Evolutionary conservation across 2,113 vertebrate species (phyloP).

Genomic region (Perccottus glenii): DNA sequence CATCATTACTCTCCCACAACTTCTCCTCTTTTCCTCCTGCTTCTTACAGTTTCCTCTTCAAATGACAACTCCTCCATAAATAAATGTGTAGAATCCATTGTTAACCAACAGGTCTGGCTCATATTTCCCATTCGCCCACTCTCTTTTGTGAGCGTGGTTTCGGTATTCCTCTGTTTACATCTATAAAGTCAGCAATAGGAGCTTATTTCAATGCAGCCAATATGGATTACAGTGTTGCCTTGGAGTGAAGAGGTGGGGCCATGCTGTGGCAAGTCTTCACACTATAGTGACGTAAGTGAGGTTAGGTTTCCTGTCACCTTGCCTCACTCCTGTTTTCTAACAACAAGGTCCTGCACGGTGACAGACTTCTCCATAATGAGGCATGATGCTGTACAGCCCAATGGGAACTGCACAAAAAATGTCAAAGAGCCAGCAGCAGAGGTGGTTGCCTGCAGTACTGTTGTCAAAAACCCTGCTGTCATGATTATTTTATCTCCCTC

Average conservation of each 20-base stretch:
- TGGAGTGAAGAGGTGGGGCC: slow-evolving; percentile 15
- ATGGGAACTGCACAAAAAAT: slow-evolving; percentile 32
- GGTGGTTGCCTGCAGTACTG: slow-evolving; percentile 36
- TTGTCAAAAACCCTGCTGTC: slow-evolving; percentile 36
- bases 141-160: slow-evolving; percentile 25
- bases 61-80: slow-evolving; percentile 48
- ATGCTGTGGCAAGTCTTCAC: slow-evolving; percentile 9
- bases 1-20: slow-evolving; percentile 21
- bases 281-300: slow-evolving; percentile 10
- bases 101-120: slow-evolving; percentile 39
- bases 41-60: slow-evolving; percentile 11
- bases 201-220: slow-evolving; percentile 18
- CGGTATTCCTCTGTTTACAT: slow-evolving; percentile 54
- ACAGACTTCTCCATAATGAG: slow-evolving; percentile 49
- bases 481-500: slow-evolving; percentile 14
- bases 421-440: slow-evolving; percentile 36
- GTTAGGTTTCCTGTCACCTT: slow-evolving; percentile 47
- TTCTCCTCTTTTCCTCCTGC: slow-evolving; percentile 1
- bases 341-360: not conserved
- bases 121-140: slow-evolving; percentile 37
- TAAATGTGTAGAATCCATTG: slow-evolving; percentile 42
- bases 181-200: slow-evolving; percentile 41
- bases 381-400: slow-evolving; percentile 1
- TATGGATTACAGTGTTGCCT: slow-evolving; percentile 44
- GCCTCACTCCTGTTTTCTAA: slow-evolving; percentile 17